These are phyloP conservation scores for Chelmon rostratus DNA, from an alignment of 2,797 vertebrate genomes.

Conservation along the genomic window DNA sequence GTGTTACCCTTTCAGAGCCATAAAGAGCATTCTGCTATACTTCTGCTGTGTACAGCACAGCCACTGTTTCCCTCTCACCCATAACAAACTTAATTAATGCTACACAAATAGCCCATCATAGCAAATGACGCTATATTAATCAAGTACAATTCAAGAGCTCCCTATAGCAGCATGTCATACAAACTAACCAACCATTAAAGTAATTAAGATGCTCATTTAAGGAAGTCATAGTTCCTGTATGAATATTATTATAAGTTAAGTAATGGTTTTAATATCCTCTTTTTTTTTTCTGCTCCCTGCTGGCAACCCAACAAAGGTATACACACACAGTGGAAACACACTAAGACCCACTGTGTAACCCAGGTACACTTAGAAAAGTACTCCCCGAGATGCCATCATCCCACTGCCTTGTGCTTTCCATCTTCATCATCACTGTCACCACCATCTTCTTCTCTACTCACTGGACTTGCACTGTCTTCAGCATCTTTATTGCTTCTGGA, in stretches of 20 bases:
- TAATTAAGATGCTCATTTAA: constrained; percentile 39
- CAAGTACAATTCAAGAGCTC: constrained; percentile 34
- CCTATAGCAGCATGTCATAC: constrained; percentile 24
- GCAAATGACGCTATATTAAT: constrained; percentile 46
- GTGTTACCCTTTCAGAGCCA: background rate
- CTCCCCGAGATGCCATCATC: background rate
- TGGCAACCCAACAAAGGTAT: background rate
- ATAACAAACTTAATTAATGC: constrained; percentile 40
- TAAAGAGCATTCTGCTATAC: background rate
- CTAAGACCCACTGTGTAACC: background rate
- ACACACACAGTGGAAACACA: constrained; percentile 7
- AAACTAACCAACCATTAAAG: constrained; percentile 38
- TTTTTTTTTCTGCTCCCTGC: constrained; percentile 11
- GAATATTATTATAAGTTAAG: constrained; percentile 36
- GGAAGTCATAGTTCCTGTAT: constrained; percentile 35
- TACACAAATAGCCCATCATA: constrained; percentile 45
- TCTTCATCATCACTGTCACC: background rate
- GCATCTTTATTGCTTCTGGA: constrained; percentile 8
- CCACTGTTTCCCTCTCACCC: constrained; percentile 16
- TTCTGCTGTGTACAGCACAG: background rate
- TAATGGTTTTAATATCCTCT: constrained; percentile 56
- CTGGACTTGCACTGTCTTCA: background rate
- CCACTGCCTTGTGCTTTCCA: background rate
- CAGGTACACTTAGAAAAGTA: background rate
- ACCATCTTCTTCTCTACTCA: background rate